Evolutionary conservation across 2,888 invertebrate genomes (phyloP).

Genomic region (Apamea sordens): DNA sequence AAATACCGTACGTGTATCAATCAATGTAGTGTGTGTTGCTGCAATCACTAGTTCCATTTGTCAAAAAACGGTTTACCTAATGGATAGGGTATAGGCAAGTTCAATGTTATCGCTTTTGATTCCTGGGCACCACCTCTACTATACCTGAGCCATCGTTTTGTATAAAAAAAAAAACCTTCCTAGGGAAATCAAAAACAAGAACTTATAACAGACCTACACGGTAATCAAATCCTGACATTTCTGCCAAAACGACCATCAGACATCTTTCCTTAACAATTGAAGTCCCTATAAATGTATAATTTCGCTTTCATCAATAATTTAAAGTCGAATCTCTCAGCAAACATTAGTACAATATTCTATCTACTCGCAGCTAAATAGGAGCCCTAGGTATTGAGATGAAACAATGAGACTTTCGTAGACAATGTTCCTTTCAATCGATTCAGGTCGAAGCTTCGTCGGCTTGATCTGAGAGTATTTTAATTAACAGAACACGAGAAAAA

Average conservation of each 20-base stretch:
- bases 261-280: not conserved
- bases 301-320: slow-evolving; percentile 29
- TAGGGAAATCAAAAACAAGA: not conserved
- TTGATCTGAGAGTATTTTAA: slow-evolving; percentile 65
- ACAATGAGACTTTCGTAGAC: slow-evolving; percentile 63
- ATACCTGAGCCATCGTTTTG: not conserved
- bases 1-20: too few relatives aligned
- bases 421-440: slow-evolving; percentile 65
- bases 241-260: not conserved
- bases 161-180: not conserved
- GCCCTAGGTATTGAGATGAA: slow-evolving; percentile 51
- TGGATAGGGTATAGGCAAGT: not conserved
- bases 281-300: slow-evolving; percentile 18
- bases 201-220: not conserved
- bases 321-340: slow-evolving; percentile 42
- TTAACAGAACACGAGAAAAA: slow-evolving; percentile 61
- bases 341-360: slow-evolving; percentile 56
- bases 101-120: not conserved
- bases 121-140: too few relatives aligned
- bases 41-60: too few relatives aligned
- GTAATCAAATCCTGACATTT: slow-evolving; percentile 1
- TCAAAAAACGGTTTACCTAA: too few relatives aligned
- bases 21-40: too few relatives aligned
- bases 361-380: slow-evolving; percentile 29
- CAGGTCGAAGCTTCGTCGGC: slow-evolving; percentile 59